These are phyloP conservation scores for Rallus limicola DNA, from an alignment of 2,113 vertebrate species.

Conservation along the genomic window DNA sequence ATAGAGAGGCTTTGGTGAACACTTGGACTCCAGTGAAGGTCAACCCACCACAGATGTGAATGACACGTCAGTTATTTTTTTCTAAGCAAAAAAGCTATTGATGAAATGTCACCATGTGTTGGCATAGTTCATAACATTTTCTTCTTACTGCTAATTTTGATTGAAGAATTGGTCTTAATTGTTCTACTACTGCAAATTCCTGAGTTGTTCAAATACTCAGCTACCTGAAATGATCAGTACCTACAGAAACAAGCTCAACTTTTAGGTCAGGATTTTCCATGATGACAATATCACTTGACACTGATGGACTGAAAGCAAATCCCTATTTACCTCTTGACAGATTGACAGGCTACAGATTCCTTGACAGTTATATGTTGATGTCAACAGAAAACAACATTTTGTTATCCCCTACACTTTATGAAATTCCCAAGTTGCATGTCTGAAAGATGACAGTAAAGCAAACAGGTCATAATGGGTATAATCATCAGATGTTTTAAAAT, in stretches of 20 bases:
- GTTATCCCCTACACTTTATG: not conserved
- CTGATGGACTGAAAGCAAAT: not conserved
- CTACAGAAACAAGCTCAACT: not conserved
- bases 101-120: conserved; percentile 68
- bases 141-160: not conserved
- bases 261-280: not conserved
- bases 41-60: not conserved
- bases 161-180: not conserved
- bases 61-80: not conserved
- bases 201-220: not conserved
- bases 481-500: not conserved
- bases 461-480: not conserved
- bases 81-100: conserved; percentile 51
- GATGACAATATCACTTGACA: not conserved
- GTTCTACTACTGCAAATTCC: not conserved
- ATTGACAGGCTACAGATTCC: not conserved
- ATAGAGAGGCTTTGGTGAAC: too few relatives aligned
- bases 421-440: not conserved
- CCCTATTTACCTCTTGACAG: not conserved
- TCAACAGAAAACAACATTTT: not conserved
- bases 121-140: not conserved
- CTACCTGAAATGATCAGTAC: not conserved
- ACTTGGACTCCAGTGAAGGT: too few relatives aligned
- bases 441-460: not conserved
- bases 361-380: not conserved